Base-by-base conservation (phyloP, 2,888 invertebrate genomes). In the Atrina japonica region DNA sequence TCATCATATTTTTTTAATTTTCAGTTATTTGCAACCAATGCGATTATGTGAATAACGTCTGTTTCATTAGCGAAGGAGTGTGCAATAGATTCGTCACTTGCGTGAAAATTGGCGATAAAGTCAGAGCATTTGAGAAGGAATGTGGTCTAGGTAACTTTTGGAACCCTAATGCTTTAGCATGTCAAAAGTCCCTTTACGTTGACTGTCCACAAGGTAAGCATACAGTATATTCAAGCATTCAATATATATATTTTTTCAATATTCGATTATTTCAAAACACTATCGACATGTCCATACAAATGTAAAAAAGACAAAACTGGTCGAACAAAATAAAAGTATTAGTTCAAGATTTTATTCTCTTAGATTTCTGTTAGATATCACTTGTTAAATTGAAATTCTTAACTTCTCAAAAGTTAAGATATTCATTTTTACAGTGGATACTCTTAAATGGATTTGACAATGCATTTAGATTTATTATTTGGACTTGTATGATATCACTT, bases 61-160 rank as follows among this genome's bases (percentile, higher is more conserved):
- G 79, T 49, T 58, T 74, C 11, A n/a, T 79, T 3, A 75, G 74
- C 1, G 74, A 77, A 25, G 61, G 55, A 9, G 74, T 76, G 50
- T 79, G 79, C 49, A 71, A 76, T 64, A 58, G 63, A 45, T 79
- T 67, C 47, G 68, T 71, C 1, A 77, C 77, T 43, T 79, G 79
- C 65, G 75, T 76, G 3, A 65, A 63, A 58, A 77, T 74, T 45
- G 74, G 74, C 0, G 45, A 55, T 3, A 29, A 52, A 3, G 70
- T 74, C 9, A 45, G 77, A 21, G 75, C 74, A 0, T 79, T 76
- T 45, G 75, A 66, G 25, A 67, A 75, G 25, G 76, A 75, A 29
- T 79, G 79, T 65, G 76, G 77, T 6, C 47, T 79, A 2, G 77
- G 79, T 2, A 68, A 73, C 9, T 79, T 79, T 64, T 79, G 75